phyloP scores from a whole-genome alignment of 2,113 vertebrate genomes.

The Festucalex cinctus region DNA sequence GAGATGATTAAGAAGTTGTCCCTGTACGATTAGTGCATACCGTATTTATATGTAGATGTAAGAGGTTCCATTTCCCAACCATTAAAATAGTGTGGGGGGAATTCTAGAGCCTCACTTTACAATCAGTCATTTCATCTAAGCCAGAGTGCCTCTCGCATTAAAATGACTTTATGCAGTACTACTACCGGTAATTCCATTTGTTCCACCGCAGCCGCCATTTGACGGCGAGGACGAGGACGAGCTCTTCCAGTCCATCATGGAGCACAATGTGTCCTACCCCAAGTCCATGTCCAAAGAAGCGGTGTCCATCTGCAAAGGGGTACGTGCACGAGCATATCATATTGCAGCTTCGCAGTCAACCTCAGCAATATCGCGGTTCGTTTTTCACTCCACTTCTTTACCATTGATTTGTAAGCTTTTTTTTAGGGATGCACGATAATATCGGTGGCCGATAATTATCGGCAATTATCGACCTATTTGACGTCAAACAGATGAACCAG shows the following conservation, averaged over 20 bases:
- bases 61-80: too few relatives aligned
- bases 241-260: constrained; percentile 98
- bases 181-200: constrained; percentile 4
- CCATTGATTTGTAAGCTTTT: too few relatives aligned
- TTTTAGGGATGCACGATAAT: too few relatives aligned
- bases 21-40: too few relatives aligned
- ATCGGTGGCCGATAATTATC: too few relatives aligned
- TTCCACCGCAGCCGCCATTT: constrained; percentile 83
- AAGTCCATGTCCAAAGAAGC: constrained; percentile 97
- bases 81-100: too few relatives aligned
- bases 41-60: too few relatives aligned
- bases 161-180: background rate
- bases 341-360: background rate
- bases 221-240: constrained; percentile 97
- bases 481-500: too few relatives aligned
- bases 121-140: too few relatives aligned
- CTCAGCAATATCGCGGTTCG: background rate
- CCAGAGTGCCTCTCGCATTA: background rate
- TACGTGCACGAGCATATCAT: constrained; percentile 22
- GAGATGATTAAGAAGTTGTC: too few relatives aligned
- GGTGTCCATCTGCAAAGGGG: constrained; percentile 94
- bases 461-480: too few relatives aligned
- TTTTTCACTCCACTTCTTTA: background rate
- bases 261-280: constrained; percentile 96
- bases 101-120: too few relatives aligned